A percentile compares a stretch with the other conserved stretches of the same genome.
Evolutionary conservation across 2,113 vertebrate species (phyloP).

Genomic region (Lagopus muta): DNA sequence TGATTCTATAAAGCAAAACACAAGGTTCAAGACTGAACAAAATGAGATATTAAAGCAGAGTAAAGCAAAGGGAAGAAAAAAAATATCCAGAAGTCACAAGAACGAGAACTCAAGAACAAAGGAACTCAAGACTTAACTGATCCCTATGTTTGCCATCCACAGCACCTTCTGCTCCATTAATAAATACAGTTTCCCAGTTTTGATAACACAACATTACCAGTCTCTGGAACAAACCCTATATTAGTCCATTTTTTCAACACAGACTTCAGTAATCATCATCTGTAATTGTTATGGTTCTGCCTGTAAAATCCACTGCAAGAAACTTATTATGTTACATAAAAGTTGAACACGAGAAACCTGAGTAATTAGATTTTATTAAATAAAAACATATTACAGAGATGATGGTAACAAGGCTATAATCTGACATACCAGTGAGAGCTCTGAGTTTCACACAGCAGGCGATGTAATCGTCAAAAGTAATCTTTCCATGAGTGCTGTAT

Average conservation of each 20-base stretch:
- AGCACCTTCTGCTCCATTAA: not conserved
- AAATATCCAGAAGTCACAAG: not conserved
- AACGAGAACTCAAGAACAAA: not conserved
- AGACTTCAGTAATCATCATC: not conserved
- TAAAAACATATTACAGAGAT: not conserved
- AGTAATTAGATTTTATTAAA: not conserved
- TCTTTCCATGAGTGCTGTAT: slow-evolving; percentile 85
- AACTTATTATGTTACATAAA: not conserved
- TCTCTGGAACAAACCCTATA: not conserved
- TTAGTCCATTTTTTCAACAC: not conserved
- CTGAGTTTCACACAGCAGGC: slow-evolving; percentile 90
- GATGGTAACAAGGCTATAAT: not conserved
- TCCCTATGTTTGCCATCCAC: not conserved
- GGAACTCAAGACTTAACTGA: not conserved
- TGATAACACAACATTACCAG: not conserved
- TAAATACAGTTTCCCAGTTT: not conserved
- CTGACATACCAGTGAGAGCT: slow-evolving; percentile 86
- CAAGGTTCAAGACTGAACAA: not conserved
- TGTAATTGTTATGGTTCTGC: not conserved
- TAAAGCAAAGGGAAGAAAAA: not conserved
- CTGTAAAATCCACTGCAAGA: not conserved
- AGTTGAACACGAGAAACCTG: not conserved
- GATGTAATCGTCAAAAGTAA: slow-evolving; percentile 93
- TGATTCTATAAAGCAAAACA: not conserved
- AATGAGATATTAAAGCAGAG: not conserved